Evolutionary conservation across 2,888 invertebrate genomes (phyloP), one percentile per base, ranked within the genome.

Genomic region (Epirrita christyi): DNA sequence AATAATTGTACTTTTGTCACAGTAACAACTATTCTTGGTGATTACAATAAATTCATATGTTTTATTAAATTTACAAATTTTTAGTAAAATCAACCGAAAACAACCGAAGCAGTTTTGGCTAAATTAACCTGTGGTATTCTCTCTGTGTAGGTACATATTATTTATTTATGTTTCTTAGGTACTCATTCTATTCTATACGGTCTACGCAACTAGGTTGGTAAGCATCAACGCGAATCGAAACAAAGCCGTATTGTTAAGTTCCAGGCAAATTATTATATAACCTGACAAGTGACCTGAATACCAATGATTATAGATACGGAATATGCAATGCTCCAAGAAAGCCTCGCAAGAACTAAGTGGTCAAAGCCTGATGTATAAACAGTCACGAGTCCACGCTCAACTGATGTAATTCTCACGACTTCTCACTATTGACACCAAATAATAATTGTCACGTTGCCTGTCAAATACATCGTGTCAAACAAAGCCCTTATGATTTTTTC

Each of bases 331-430:
- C 51, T 59, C 50, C 45, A 41, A 55, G 63, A 61, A 61, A 59
- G 49, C 55, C 55, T 44, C 47, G 52, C 60, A 62, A 61, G 55
- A 61, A 61, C 61, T 61, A 57, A 59, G 55, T 61, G 62, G 64
- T 63, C 66, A 61, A 66, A 62, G 64, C 53, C 34, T 48, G 37
- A 65, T 63, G 64, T 63, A 65, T 64, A 70, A 65, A 63, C 44
- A 72, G 71, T 75, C 76, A 75, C 75, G 75, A 76, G 67, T 55
- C 37, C 57, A 61, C 70, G 69, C 61, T 68, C 66, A 47, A 61
- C 65, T 75, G 70, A 74, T 77, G 72, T 70, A 69, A 71, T 73
- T 73, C 77, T 77, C 77, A 77, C 80, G 80, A 78, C 73, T 75
- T 73, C 76, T 70, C 70, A 71, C 74, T 68, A 75, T 73, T 77